Base-by-base conservation (phyloP, 2,113 vertebrate genomes). In the Perca flavescens region DNA sequence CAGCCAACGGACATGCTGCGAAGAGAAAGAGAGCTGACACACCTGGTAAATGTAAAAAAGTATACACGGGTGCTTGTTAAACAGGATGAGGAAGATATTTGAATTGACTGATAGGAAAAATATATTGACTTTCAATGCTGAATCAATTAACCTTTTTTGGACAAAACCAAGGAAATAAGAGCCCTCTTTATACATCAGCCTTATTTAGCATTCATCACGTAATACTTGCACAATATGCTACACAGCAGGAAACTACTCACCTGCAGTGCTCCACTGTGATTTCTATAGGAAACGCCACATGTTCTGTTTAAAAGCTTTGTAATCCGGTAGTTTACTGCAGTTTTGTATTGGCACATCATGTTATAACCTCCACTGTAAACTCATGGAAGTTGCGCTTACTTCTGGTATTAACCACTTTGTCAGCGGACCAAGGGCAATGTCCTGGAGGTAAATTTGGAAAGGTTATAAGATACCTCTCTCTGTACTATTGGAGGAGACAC, bases 1-100 rank as follows among this genome's bases (percentile, higher is more conserved):
- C 95, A 92, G 94, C 95, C 65, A 96, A 97, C 40, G 95, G 96
- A 50, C 94, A 95, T 54, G 58, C 93, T 86, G 95, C 94, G 76
- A 97, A 96, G 91, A 97, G 96, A 84, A 97, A 96, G 67, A 90
- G 86, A 0, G 95, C 95, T 19, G 96, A 97, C 79, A 95, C 96
- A 77, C 95, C 96, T 62, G 96, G 96, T 97, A 94, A 94, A 90
- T 58, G 64, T 52, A 19, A 22, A 25, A 43, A 66, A 50, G 3
- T 8, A n/a, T 13, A 4, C n/a, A 74, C 3, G 21, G 47, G 31
- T 53, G 21, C n/a, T 40, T 56, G 50, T 60, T 58, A 31, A 78
- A 47, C 25, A 65, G 14, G 40, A 19, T 43, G 16, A 25, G 6
- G n/a, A 64, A 43, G 4, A 57, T 8, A 43, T 43, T 43, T 43